These are phyloP conservation scores for Agonopterix alstromeriana DNA, from an alignment of 2,888 invertebrate genomes.

Conservation along the genomic window DNA sequence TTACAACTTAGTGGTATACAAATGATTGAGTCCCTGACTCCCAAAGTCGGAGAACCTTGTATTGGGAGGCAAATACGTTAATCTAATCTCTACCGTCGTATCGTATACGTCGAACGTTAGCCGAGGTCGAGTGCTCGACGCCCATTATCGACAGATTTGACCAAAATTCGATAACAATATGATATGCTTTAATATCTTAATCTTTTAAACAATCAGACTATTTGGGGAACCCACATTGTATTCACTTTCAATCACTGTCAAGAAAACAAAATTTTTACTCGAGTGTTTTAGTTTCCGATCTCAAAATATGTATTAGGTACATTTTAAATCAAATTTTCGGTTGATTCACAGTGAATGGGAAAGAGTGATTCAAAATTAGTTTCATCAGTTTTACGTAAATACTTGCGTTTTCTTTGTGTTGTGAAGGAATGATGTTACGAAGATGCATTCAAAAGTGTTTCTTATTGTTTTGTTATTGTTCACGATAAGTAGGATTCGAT, in stretches of 20 bases:
- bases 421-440: not conserved
- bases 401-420: not conserved
- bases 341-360: not conserved
- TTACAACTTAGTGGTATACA: no score
- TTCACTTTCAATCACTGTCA: not conserved
- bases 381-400: not conserved
- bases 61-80: no score
- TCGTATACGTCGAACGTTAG: constrained; percentile 26
- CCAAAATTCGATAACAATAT: constrained; percentile 28
- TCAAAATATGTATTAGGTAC: not conserved
- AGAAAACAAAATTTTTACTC: not conserved
- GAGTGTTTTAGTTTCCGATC: not conserved
- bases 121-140: constrained; percentile 18
- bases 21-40: no score
- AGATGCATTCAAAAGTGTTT: not conserved
- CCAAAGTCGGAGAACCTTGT: no score
- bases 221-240: not conserved
- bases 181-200: constrained; percentile 32
- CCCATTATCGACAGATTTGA: constrained; percentile 33
- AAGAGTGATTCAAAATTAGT: not conserved
- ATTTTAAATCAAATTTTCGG: not conserved
- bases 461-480: not conserved
- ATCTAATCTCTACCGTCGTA: constrained; percentile 20
- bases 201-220: constrained; percentile 25
- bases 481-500: not conserved